Base-by-base conservation (phyloP, 2,888 invertebrate species). In the Spodoptera picta region DNA sequence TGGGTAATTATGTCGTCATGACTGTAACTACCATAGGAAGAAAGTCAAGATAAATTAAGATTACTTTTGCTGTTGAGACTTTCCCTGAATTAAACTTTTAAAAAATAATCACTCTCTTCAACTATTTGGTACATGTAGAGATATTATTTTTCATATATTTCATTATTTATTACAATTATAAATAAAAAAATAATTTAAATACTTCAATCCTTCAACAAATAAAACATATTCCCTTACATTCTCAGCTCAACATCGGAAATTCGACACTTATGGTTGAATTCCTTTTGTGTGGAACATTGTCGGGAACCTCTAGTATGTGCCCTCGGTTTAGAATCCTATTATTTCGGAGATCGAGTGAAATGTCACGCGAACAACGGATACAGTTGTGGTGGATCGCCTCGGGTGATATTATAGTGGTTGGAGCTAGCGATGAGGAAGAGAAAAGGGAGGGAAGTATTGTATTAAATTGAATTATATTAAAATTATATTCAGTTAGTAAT, bases 321-420 rank as follows among this genome's bases (percentile, higher is more conserved):
- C 50, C 44, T 62, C 65, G 67, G 65, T 68, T 76, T 45, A 56
- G 63, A 60, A 78, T 76, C 77, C 65, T 77, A 80, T 82, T 82
- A 82, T 77, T 81, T 81, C 65, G 75, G 64, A 59, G 61, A 67
- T 57, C 60, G 62, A 75, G 61, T 72, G 75, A 81, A 77, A 81
- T 77, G 77, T 82, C 72, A 66, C 65, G 62, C 54, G 59, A 57
- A 50, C 43, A 58, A 63, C 58, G 60, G 42, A 23, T 63, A 68
- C 73, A 65, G 69, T 55, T 65, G 70, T 19, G 63, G 64, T 69
- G 44, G 31, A 27, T n/a, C 23, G 27, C 1, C 50, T 10, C 10
- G 51, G 47, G 47, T 63, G 44, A 31, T 45, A 55, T 53, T 59
- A 63, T 50, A 12, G 46, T 57, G 14, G 55, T 48, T n/a, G 19